Evolutionary conservation across 1,140 invertebrate species (phyloP).

Genomic region (Ceratitis capitata): DNA sequence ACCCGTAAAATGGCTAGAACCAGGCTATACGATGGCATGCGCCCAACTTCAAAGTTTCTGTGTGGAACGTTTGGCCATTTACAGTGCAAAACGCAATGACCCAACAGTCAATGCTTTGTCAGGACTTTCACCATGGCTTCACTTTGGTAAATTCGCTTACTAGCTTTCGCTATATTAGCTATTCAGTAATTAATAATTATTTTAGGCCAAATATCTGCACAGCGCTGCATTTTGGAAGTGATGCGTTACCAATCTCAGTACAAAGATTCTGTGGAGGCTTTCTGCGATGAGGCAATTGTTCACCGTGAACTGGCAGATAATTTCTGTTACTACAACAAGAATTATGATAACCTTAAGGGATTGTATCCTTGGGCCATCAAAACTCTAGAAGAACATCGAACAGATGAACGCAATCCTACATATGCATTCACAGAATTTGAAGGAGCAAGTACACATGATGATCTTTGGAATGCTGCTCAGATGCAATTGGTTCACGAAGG

Average conservation of each 20-base stretch:
- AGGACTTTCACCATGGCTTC: constrained; percentile 90
- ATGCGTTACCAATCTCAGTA: constrained; percentile 72
- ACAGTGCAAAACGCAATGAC: constrained; percentile 80
- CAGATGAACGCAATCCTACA: constrained; percentile 81
- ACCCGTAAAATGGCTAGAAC: constrained; percentile 79
- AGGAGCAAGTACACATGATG: constrained; percentile 81
- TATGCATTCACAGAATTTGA: constrained; percentile 80
- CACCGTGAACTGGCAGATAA: constrained; percentile 88
- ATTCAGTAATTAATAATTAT: neutral
- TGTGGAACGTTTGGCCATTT: constrained; percentile 74
- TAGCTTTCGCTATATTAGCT: neutral
- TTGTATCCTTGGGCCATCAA: constrained; percentile 83
- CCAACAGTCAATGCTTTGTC: constrained; percentile 79
- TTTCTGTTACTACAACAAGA: constrained; percentile 88
- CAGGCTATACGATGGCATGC: constrained; percentile 78
- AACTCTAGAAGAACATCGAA: constrained; percentile 75
- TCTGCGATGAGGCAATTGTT: constrained; percentile 88
- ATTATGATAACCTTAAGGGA: constrained; percentile 85
- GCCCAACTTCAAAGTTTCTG: constrained; percentile 78
- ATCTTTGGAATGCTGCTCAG: constrained; percentile 92
- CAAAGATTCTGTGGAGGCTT: constrained; percentile 79
- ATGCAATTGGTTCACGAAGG: constrained; percentile 82
- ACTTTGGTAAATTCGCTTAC: constrained; percentile 74
- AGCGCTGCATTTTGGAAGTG: constrained; percentile 81
- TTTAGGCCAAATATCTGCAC: constrained; percentile 83